Conservation (phyloP, 2,888 invertebrate species). For the Galeopsomyia nigrocyanea region DNA sequence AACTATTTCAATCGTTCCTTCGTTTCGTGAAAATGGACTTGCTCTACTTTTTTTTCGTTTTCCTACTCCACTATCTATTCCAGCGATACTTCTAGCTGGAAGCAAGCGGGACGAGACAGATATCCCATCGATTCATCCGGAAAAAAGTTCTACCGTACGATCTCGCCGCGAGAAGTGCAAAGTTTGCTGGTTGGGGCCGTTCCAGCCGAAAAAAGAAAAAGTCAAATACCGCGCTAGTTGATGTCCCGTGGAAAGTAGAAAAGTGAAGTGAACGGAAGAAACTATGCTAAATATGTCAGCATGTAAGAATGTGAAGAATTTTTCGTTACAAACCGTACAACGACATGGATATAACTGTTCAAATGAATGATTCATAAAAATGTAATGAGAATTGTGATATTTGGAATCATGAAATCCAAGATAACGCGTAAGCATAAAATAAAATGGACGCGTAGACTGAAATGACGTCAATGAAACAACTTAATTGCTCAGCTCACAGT, state of each 20-base stretch:
- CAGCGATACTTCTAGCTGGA: background rate
- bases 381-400: too few relatives aligned
- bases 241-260: background rate
- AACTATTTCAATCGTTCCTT: slow-evolving; percentile 40
- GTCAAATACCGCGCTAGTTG: slow-evolving; percentile 19
- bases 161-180: slow-evolving; percentile 52
- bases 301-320: too few relatives aligned
- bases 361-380: too few relatives aligned
- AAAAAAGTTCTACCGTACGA: slow-evolving; percentile 53
- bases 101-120: slow-evolving; percentile 8
- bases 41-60: background rate
- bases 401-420: too few relatives aligned
- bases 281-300: too few relatives aligned
- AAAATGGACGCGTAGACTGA: too few relatives aligned
- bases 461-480: too few relatives aligned
- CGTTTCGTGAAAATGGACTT: background rate
- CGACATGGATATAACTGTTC: too few relatives aligned
- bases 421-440: too few relatives aligned
- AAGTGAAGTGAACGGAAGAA: too few relatives aligned
- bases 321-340: too few relatives aligned
- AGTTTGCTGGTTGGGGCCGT: slow-evolving; percentile 49
- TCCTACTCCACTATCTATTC: slow-evolving; percentile 7
- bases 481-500: too few relatives aligned
- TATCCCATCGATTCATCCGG: slow-evolving; percentile 44
- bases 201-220: slow-evolving; percentile 31